Evolutionary conservation across 1,140 invertebrate genomes (phyloP).

Genomic region (Pogonomyrmex californicus): DNA sequence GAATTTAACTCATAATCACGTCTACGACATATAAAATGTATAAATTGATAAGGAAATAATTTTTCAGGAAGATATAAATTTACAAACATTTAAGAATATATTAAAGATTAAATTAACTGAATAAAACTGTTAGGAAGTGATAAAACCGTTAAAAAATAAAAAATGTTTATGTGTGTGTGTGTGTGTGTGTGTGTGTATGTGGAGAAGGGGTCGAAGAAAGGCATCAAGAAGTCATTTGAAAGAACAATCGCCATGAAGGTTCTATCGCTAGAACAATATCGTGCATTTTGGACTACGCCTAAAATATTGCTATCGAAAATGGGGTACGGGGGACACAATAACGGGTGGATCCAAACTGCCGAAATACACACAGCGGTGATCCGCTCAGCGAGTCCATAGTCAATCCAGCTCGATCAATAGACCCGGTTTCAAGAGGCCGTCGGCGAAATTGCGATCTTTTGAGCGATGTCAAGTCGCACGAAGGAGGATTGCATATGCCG

Average conservation of each 20-base stretch:
- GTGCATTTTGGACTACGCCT: background rate
- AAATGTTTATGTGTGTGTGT: background rate
- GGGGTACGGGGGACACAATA: conserved; percentile 17
- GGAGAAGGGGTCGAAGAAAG: background rate
- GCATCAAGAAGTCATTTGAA: background rate
- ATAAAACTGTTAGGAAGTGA: background rate
- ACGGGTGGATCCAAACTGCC: conserved; percentile 23
- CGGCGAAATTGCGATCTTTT: conserved; percentile 60
- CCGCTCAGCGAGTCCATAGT: conserved; percentile 1
- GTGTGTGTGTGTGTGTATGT: too few species aligned
- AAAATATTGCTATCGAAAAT: conserved; percentile 41
- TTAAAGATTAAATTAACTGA: background rate
- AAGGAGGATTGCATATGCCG: conserved; percentile 38
- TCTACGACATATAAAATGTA: background rate
- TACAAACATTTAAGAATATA: background rate
- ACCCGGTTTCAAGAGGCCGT: conserved; percentile 33
- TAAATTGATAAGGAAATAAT: background rate
- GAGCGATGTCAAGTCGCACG: conserved; percentile 57
- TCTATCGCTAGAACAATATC: background rate
- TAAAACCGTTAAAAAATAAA: background rate
- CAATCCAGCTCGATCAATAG: conserved; percentile 37
- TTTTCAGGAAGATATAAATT: background rate
- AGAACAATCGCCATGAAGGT: background rate
- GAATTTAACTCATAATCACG: background rate
- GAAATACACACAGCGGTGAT: conserved; percentile 29